Conservation (phyloP, 2,797 vertebrate genomes). For the Epinephelus coioides region DNA sequence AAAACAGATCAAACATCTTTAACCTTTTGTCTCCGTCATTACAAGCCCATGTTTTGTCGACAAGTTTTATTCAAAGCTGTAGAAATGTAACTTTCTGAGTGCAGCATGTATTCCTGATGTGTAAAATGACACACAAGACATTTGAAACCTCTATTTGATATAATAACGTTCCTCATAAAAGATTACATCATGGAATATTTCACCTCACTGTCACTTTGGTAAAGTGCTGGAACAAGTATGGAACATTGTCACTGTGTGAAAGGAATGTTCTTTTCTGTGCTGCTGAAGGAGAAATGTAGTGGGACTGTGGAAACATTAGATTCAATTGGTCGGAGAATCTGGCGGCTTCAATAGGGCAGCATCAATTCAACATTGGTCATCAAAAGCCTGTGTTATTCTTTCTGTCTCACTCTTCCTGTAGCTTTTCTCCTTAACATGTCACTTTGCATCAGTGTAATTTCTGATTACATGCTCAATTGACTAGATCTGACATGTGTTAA, state of each 20-base stretch:
- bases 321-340: neutral
- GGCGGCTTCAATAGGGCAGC: neutral
- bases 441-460: neutral
- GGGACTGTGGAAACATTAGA: neutral
- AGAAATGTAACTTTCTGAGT: neutral
- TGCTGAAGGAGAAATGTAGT: neutral
- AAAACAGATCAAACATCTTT: neutral
- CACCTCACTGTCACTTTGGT: neutral
- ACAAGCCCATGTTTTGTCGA: neutral
- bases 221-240: conserved; percentile 1
- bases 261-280: neutral
- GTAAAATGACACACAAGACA: neutral
- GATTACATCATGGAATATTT: neutral
- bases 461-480: neutral
- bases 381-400: neutral
- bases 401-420: too few relatives aligned
- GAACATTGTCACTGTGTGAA: neutral
- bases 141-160: neutral
- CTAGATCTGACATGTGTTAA: neutral
- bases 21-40: neutral
- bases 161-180: neutral
- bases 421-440: neutral
- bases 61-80: neutral
- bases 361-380: neutral
- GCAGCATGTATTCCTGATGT: neutral